phyloP scores from a whole-genome alignment of 92 coral and sea anemone genomes.

The Desmophyllum pertusum region DNA sequence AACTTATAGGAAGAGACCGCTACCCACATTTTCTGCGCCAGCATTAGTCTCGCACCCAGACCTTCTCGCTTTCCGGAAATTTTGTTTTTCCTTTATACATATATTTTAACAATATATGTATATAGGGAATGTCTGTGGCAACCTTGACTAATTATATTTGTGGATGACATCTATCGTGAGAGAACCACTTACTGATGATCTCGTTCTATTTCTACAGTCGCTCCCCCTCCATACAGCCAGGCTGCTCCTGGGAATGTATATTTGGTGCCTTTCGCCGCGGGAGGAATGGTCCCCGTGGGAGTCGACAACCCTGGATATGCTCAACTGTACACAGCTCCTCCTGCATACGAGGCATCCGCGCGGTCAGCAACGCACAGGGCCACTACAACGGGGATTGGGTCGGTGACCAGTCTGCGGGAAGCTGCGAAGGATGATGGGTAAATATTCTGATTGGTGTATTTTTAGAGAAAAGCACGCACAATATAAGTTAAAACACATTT shows the following conservation, averaged over 20 bases:
- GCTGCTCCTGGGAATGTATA: slow-evolving; percentile 33
- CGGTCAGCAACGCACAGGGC: slow-evolving; percentile 26
- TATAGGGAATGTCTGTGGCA: too few relatives aligned
- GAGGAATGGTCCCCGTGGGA: slow-evolving; percentile 32
- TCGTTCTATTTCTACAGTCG: slow-evolving; percentile 2
- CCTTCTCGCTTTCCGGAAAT: too few relatives aligned
- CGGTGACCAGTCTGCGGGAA: slow-evolving; percentile 74
- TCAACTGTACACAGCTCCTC: slow-evolving; percentile 70
- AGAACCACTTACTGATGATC: neutral
- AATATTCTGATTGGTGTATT: neutral
- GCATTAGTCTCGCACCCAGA: too few relatives aligned
- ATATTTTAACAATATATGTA: too few relatives aligned
- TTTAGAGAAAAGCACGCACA: neutral
- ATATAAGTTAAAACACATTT: too few relatives aligned
- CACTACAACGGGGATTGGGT: slow-evolving; percentile 78
- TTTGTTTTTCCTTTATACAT: too few relatives aligned
- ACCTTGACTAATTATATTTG: neutral
- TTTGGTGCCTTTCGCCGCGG: slow-evolving; percentile 49
- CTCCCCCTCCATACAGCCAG: slow-evolving; percentile 88
- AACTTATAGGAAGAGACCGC: too few relatives aligned
- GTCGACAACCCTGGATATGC: slow-evolving; percentile 46
- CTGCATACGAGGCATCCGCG: slow-evolving; percentile 61
- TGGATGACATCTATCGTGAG: too few relatives aligned
- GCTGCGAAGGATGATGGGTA: slow-evolving; percentile 64
- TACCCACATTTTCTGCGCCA: too few relatives aligned